Evolutionary conservation across 2,888 invertebrate species (phyloP).

Genomic region (Sarcophaga variegata): DNA sequence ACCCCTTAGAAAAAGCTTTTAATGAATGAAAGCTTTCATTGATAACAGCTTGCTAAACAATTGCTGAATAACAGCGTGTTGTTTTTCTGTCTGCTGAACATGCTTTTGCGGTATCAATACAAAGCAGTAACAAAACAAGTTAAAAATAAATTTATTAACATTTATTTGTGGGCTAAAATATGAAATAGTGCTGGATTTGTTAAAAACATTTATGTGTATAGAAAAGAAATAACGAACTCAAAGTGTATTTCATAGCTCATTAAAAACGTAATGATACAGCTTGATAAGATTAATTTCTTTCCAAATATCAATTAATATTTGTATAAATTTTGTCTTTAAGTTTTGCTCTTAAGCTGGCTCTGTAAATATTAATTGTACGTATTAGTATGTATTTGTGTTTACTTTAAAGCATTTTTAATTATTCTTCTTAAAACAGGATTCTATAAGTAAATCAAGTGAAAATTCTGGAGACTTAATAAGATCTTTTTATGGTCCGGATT

Average conservation of each 20-base stretch:
- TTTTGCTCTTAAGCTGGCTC: not conserved
- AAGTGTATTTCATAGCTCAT: too few species aligned
- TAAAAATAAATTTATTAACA: not conserved
- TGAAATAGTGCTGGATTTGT: too few species aligned
- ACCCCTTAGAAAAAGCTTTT: constrained; percentile 42
- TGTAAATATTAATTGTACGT: not conserved
- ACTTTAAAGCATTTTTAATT: not conserved
- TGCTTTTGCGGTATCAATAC: constrained; percentile 10
- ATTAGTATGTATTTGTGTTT: not conserved
- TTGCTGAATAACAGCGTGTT: not conserved
- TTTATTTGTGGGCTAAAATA: not conserved
- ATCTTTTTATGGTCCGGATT: constrained; percentile 37
- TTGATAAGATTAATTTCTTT: constrained; percentile 15
- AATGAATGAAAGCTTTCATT: constrained; percentile 17
- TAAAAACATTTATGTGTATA: not conserved
- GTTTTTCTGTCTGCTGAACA: not conserved
- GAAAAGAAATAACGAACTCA: not conserved
- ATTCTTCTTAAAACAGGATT: constrained; percentile 61
- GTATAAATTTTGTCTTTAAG: not conserved
- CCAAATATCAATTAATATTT: not conserved
- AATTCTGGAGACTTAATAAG: constrained; percentile 67
- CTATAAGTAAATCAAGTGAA: constrained; percentile 70
- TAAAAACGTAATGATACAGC: too few species aligned
- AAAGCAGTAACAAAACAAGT: not conserved
- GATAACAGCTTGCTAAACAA: constrained; percentile 30